phyloP scores from a whole-genome alignment of 2,888 invertebrate species.

The Drosophila putrida region DNA sequence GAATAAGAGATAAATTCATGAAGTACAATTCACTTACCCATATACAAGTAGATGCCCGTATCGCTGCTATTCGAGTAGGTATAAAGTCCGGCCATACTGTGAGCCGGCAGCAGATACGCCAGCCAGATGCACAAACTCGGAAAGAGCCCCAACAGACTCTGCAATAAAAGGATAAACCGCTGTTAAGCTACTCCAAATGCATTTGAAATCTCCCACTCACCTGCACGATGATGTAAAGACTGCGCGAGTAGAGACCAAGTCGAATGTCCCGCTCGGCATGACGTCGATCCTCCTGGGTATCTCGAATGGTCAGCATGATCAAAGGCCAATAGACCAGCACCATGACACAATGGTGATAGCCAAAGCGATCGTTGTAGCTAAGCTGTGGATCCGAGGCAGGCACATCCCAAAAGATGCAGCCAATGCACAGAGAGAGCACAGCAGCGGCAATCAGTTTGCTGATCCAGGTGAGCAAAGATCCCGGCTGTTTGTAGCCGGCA shows the following conservation, averaged over 20 bases:
- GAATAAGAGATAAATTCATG: too few relatives aligned
- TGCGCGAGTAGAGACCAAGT: conserved; percentile 92
- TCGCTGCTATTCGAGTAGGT: conserved; percentile 89
- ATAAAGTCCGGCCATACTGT: conserved; percentile 94
- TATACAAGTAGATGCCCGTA: conserved; percentile 90
- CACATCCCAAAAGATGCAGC: conserved; percentile 96
- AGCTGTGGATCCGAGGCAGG: conserved; percentile 91
- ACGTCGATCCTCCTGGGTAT: conserved; percentile 86
- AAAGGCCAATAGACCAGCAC: conserved; percentile 93
- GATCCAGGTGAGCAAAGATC: conserved; percentile 92
- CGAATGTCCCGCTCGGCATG: conserved; percentile 93
- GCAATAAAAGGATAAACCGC: background rate
- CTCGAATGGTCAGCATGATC: conserved; percentile 87
- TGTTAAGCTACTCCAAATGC: background rate
- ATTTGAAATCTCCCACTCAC: conserved; percentile 85
- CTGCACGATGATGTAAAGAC: conserved; percentile 92
- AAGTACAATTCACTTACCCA: conserved; percentile 86
- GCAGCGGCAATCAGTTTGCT: conserved; percentile 92
- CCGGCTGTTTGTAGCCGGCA: conserved; percentile 93
- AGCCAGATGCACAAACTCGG: conserved; percentile 93
- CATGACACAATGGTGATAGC: conserved; percentile 94
- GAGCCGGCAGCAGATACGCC: conserved; percentile 94
- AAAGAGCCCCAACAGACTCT: conserved; percentile 92
- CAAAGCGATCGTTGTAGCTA: conserved; percentile 91
- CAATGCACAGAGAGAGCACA: conserved; percentile 92